Percentiles rank a stretch among this genome's conserved stretches.
Evolutionary conservation across 2,888 invertebrate genomes (phyloP).

Genomic region (Hemistola chrysoprasaria): DNA sequence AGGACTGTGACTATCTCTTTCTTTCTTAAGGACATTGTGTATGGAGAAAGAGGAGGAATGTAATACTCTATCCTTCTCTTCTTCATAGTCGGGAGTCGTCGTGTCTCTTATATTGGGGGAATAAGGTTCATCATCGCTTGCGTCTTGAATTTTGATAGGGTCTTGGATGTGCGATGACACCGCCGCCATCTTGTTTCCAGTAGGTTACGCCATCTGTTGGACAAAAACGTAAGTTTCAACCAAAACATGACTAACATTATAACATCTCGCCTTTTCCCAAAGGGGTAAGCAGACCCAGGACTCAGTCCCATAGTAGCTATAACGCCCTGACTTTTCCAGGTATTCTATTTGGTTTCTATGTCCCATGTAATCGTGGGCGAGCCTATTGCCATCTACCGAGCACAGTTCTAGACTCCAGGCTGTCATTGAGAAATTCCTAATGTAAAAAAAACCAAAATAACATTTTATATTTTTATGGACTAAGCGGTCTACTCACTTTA

Average conservation of each 20-base stretch:
- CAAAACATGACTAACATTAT: too few species aligned
- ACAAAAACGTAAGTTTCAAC: constrained; percentile 21
- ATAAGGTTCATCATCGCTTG: constrained; percentile 73
- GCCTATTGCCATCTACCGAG: too few species aligned
- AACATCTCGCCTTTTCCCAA: too few species aligned
- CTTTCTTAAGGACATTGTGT: constrained; percentile 76
- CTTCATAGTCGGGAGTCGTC: constrained; percentile 66
- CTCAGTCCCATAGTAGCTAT: too few species aligned
- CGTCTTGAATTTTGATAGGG: constrained; percentile 71
- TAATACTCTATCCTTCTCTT: constrained; percentile 61
- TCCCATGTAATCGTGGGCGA: too few species aligned
- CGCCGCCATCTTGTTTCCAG: constrained; percentile 65
- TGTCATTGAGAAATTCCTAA: too few species aligned
- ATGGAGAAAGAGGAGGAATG: constrained; percentile 73
- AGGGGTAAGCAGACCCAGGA: not conserved
- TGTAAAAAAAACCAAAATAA: too few species aligned
- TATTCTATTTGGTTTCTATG: too few species aligned
- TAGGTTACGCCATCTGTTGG: constrained; percentile 68
- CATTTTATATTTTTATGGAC: too few species aligned
- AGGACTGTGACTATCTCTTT: constrained; percentile 69
- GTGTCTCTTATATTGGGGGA: constrained; percentile 70
- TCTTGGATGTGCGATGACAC: constrained; percentile 70
- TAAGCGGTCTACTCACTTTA: too few species aligned
- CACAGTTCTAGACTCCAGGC: too few species aligned
- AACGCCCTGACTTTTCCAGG: too few species aligned